Evolutionary conservation across 2,113 vertebrate species (phyloP).

Genomic region (Callionymus lyra): DNA sequence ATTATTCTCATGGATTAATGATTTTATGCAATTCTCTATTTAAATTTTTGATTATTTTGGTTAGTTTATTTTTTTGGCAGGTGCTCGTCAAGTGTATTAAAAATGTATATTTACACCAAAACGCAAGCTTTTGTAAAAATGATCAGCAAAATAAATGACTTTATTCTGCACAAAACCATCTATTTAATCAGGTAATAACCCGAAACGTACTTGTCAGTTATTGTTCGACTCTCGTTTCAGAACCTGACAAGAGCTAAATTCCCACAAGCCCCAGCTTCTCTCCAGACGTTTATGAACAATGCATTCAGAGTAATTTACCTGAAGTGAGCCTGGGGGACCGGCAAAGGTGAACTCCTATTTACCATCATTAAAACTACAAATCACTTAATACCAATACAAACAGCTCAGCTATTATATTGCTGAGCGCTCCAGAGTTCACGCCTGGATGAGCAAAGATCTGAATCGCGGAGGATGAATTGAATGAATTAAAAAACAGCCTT

Average conservation of each 20-base stretch:
- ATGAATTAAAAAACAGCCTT: conserved; percentile 65
- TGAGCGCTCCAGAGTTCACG: conserved; percentile 46
- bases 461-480: conserved; percentile 57
- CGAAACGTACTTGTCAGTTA: conserved; percentile 42
- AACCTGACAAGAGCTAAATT: conserved; percentile 53
- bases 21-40: too few species aligned
- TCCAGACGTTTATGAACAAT: conserved; percentile 63
- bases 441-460: conserved; percentile 62
- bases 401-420: conserved; percentile 63
- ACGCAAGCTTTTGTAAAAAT: too few species aligned
- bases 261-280: conserved; percentile 38
- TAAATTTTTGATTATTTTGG: too few species aligned
- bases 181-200: not conserved
- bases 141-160: too few species aligned
- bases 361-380: conserved; percentile 69
- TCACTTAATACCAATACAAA: conserved; percentile 66
- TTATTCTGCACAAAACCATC: conserved; percentile 18
- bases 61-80: too few species aligned
- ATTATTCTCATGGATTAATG: too few species aligned
- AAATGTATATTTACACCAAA: too few species aligned
- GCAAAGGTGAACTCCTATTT: conserved; percentile 65
- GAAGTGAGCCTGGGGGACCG: conserved; percentile 61
- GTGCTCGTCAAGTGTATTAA: too few species aligned
- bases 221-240: conserved; percentile 35
- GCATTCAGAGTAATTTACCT: conserved; percentile 63